Percentiles rank a stretch among this genome's conserved stretches.
Evolutionary conservation across 2,113 vertebrate genomes (phyloP).

Genomic region (Hymenochirus boettgeri): DNA sequence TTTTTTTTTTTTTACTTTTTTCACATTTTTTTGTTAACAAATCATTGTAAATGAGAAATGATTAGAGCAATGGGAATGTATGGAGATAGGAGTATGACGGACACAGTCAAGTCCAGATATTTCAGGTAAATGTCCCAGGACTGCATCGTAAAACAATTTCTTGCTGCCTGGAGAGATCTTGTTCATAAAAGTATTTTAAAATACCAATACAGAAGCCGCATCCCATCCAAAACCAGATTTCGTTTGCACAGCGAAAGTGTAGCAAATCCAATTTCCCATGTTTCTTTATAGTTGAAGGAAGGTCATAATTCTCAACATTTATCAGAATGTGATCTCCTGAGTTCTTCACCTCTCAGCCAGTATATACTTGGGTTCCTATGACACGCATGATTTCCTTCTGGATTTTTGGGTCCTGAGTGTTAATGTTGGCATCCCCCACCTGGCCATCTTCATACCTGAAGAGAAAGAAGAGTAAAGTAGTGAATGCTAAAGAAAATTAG

Average conservation of each 20-base stretch:
- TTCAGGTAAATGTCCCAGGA: constrained; percentile 30
- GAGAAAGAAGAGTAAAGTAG: not conserved
- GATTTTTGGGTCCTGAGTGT: constrained; percentile 99
- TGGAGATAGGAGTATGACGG: constrained; percentile 9
- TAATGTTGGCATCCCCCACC: constrained; percentile 98
- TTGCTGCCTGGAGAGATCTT: constrained; percentile 20
- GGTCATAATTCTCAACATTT: not conserved
- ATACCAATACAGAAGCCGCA: too few relatives aligned
- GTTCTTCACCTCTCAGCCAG: constrained; percentile 72
- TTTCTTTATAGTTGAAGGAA: constrained; percentile 26
- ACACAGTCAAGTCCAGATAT: constrained; percentile 15
- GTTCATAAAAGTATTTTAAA: constrained; percentile 14
- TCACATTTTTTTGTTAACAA: constrained; percentile 34
- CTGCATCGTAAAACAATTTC: constrained; percentile 14
- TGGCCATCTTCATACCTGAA: constrained; percentile 95
- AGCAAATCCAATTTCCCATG: not conserved
- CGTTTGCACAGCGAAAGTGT: constrained; percentile 11
- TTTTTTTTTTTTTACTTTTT: constrained; percentile 18
- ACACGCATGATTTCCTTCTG: constrained; percentile 99
- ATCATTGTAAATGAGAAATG: constrained; percentile 35
- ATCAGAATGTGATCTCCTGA: constrained; percentile 21
- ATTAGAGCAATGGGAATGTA: constrained; percentile 13
- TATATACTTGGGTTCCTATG: constrained; percentile 97
- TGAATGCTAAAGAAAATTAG: not conserved
- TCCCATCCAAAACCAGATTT: constrained; percentile 9